Conservation (phyloP, 2,888 invertebrate species). For the Tuta absoluta region DNA sequence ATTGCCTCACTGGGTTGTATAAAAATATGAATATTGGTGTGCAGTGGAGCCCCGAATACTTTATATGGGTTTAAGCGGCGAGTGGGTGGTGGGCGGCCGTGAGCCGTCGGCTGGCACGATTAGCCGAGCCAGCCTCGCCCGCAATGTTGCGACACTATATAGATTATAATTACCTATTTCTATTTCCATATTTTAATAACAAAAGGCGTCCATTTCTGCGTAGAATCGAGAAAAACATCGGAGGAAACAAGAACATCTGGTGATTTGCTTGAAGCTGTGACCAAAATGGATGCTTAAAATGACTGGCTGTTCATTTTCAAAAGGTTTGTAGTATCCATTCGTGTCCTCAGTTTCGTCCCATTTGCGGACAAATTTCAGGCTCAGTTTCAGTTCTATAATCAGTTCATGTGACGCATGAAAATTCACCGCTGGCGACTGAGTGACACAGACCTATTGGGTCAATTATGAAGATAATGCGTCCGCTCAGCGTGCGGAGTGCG, state of each 20-base stretch:
- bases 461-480: constrained; percentile 32
- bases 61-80: constrained; percentile 75
- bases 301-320: too few species aligned
- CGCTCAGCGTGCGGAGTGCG: constrained; percentile 21
- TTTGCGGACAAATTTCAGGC: not conserved
- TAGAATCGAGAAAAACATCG: not conserved
- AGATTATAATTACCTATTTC: constrained; percentile 53
- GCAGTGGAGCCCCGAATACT: constrained; percentile 66
- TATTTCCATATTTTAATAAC: constrained; percentile 26
- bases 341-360: not conserved
- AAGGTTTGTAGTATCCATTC: not conserved
- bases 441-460: constrained; percentile 34
- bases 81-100: constrained; percentile 78
- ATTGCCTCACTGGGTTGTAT: constrained; percentile 61
- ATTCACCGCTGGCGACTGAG: constrained; percentile 22
- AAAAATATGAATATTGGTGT: constrained; percentile 75
- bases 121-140: constrained; percentile 59
- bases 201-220: not conserved
- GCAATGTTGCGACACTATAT: constrained; percentile 64
- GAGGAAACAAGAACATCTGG: too few species aligned
- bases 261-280: not conserved
- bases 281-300: not conserved
- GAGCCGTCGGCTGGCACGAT: constrained; percentile 68
- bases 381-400: constrained; percentile 24
- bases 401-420: constrained; percentile 20